Percentiles rank a stretch among this genome's conserved stretches.
Evolutionary conservation across 2,113 vertebrate species (phyloP).

Genomic region (Pandion haliaetus): DNA sequence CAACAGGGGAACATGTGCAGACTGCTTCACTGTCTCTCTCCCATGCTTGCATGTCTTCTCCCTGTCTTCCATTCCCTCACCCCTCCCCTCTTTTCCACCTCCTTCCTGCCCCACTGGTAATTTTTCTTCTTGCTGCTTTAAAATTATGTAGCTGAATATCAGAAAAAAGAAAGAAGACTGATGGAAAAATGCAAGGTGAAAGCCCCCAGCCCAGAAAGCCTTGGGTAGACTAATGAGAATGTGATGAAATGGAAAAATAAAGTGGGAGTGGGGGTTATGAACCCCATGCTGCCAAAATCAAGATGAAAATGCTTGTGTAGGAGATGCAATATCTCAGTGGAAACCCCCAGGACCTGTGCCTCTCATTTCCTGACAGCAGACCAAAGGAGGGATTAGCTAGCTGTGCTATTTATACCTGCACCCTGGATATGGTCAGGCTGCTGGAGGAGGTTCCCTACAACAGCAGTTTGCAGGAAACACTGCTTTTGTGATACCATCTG

Average conservation of each 20-base stretch:
- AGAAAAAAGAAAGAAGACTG: not conserved
- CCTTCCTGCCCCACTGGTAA: not conserved
- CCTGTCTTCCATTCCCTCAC: slow-evolving; percentile 11
- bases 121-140: not conserved
- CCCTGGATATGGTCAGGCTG: not conserved
- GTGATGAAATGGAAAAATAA: not conserved
- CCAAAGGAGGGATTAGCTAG: not conserved
- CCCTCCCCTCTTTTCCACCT: not conserved
- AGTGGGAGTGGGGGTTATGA: not conserved
- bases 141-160: not conserved
- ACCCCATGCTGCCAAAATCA: not conserved
- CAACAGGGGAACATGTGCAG: not conserved
- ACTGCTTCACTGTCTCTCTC: not conserved
- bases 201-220: not conserved
- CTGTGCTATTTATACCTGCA: not conserved
- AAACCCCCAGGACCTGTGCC: not conserved
- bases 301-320: not conserved
- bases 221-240: not conserved
- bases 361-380: not conserved
- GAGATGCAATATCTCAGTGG: not conserved
- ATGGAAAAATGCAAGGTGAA: not conserved
- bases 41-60: not conserved
- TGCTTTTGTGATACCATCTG: not conserved
- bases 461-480: not conserved
- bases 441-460: not conserved